Conservation (phyloP, 2,113 vertebrate species). For the Eidolon helvum region DNA sequence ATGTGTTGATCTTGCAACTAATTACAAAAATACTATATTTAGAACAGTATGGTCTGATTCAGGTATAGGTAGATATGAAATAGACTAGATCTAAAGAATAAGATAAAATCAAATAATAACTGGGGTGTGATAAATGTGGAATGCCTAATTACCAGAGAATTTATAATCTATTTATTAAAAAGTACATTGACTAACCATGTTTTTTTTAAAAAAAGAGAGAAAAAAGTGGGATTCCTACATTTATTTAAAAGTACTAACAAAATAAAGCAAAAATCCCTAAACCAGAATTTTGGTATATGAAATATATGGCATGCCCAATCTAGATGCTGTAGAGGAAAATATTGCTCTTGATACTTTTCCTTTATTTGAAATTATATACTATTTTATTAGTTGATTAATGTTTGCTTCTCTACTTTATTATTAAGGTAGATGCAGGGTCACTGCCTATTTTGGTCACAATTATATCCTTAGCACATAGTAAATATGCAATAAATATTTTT, state of each 20-base stretch:
- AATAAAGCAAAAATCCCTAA: background rate
- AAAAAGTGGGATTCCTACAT: background rate
- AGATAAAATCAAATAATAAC: background rate
- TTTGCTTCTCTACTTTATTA: background rate
- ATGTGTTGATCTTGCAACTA: background rate
- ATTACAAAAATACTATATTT: background rate
- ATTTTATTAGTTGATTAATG: background rate
- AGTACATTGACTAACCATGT: background rate
- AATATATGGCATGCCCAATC: background rate
- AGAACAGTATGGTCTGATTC: background rate
- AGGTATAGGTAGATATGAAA: background rate
- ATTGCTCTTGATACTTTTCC: background rate
- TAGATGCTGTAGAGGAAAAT: background rate
- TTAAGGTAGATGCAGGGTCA: background rate
- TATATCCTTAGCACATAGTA: background rate
- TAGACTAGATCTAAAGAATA: background rate
- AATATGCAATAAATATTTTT: background rate
- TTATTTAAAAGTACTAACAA: background rate
- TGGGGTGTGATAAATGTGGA: background rate
- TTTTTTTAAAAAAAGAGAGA: background rate
- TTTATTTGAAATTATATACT: background rate
- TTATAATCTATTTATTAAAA: background rate
- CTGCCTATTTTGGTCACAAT: background rate
- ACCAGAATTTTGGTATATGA: background rate
- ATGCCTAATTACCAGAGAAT: background rate